These are phyloP conservation scores for Chorisops tibialis DNA, from an alignment of 2,888 invertebrate genomes.

Conservation along the genomic window DNA sequence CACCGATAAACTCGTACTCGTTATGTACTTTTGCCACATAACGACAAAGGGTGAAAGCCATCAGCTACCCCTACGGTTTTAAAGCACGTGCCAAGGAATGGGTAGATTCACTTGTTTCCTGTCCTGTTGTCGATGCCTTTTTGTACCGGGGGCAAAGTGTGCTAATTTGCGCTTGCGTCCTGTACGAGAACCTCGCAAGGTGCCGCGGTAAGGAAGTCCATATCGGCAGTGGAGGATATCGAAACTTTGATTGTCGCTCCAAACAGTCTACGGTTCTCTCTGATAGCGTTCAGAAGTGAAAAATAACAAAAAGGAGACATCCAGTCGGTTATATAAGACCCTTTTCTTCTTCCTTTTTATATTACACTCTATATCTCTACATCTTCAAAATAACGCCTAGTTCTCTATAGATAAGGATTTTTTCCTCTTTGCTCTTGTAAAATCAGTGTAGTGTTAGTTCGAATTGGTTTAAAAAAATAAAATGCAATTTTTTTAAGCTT, in stretches of 20 bases:
- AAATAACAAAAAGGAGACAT: slow-evolving; percentile 11
- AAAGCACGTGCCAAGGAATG: slow-evolving; percentile 28
- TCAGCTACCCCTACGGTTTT: slow-evolving; percentile 15
- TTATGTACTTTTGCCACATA: no score
- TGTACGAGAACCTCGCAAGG: slow-evolving; percentile 26
- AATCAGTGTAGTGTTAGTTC: slow-evolving; percentile 25
- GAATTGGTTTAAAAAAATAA: slow-evolving; percentile 30
- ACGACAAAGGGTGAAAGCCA: not conserved
- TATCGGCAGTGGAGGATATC: slow-evolving; percentile 21
- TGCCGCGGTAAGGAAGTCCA: slow-evolving; percentile 22
- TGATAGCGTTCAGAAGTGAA: slow-evolving; percentile 31
- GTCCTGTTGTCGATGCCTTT: not conserved
- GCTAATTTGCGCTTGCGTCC: slow-evolving; percentile 31
- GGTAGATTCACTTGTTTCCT: slow-evolving; percentile 28
- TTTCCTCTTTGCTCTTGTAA: not conserved
- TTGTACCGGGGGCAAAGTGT: not conserved
- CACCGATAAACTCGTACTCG: no score
- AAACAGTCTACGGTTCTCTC: slow-evolving; percentile 34
- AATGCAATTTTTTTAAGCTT: slow-evolving; percentile 26
- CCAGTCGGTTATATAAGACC: slow-evolving; percentile 28
- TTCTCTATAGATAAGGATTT: slow-evolving; percentile 3
- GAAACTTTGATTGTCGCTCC: slow-evolving; percentile 25
- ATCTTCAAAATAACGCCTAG: not conserved
- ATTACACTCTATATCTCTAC: not conserved
- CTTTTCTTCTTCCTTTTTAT: slow-evolving; percentile 19